Conservation (phyloP, 2,113 vertebrate species). For the Rhynchopsitta pachyrhyncha region DNA sequence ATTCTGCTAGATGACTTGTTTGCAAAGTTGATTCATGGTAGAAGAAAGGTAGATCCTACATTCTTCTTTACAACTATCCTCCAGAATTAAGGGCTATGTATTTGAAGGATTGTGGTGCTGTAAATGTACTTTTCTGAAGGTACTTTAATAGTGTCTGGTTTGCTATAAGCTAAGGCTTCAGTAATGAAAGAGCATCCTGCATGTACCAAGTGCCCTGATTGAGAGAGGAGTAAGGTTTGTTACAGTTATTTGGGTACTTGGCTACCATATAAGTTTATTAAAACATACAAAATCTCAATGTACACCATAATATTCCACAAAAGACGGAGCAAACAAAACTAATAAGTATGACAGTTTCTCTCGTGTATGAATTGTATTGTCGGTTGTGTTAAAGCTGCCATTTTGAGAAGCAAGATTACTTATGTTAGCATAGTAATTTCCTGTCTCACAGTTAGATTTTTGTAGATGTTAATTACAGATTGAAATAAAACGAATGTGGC, state of each 20-base stretch:
- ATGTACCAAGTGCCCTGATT: constrained; percentile 31
- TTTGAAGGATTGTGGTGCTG: background rate
- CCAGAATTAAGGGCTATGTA: constrained; percentile 7
- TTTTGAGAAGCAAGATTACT: constrained; percentile 71
- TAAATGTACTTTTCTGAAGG: constrained; percentile 39
- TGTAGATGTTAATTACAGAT: constrained; percentile 77
- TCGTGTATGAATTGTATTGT: constrained; percentile 64
- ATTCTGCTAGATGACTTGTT: background rate
- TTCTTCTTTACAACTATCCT: background rate
- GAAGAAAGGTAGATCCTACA: background rate
- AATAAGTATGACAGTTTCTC: constrained; percentile 74
- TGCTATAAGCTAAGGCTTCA: constrained; percentile 33
- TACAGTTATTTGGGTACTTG: constrained; percentile 71
- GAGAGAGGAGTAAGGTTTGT: constrained; percentile 64
- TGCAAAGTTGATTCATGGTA: background rate
- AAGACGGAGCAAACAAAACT: constrained; percentile 73
- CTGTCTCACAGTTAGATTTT: constrained; percentile 75
- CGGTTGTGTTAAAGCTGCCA: constrained; percentile 72
- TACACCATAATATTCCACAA: constrained; percentile 72
- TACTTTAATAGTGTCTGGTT: constrained; percentile 39
- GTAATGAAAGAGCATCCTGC: constrained; percentile 37
- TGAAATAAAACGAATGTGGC: constrained; percentile 70
- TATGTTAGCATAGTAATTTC: constrained; percentile 71
- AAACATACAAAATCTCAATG: constrained; percentile 80
- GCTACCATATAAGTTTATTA: constrained; percentile 80